phyloP scores from a whole-genome alignment of 2,797 vertebrate genomes.

The Scyliorhinus canicula region DNA sequence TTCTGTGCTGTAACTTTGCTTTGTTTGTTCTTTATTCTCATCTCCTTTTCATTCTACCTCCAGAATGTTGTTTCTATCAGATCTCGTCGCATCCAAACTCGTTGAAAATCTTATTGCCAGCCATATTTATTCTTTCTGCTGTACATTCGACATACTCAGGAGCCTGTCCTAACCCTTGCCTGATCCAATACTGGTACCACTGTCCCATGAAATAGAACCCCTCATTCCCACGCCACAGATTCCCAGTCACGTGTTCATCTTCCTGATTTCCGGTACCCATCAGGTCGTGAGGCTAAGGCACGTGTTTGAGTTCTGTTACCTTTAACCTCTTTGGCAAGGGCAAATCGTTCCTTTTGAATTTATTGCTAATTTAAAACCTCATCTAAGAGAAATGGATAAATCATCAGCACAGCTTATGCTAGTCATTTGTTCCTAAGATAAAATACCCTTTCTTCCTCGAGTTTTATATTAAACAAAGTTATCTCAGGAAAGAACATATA shows the following conservation, averaged over 20 bases:
- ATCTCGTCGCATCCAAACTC: not conserved
- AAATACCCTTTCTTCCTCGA: no score
- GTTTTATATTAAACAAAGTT: no score
- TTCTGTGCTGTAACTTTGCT: no score
- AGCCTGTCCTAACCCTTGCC: not conserved
- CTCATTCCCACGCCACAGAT: not conserved
- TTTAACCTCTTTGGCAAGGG: no score
- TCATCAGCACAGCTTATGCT: no score
- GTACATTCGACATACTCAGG: not conserved
- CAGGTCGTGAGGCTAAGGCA: no score
- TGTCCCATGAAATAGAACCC: not conserved
- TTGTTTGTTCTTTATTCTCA: not conserved
- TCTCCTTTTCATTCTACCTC: not conserved
- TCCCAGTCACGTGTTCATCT: not conserved
- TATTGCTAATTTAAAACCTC: no score
- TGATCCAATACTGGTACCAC: not conserved
- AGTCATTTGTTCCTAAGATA: no score
- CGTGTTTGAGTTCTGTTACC: no score
- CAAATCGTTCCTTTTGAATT: no score
- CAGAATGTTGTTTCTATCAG: not conserved
- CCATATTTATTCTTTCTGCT: not conserved
- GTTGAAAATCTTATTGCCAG: not conserved
- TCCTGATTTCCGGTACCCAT: not conserved
- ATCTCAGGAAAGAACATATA: no score
- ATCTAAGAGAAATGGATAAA: no score